phyloP scores from a whole-genome alignment of 2,888 invertebrate genomes.

The Aporophyla lueneburgensis region DNA sequence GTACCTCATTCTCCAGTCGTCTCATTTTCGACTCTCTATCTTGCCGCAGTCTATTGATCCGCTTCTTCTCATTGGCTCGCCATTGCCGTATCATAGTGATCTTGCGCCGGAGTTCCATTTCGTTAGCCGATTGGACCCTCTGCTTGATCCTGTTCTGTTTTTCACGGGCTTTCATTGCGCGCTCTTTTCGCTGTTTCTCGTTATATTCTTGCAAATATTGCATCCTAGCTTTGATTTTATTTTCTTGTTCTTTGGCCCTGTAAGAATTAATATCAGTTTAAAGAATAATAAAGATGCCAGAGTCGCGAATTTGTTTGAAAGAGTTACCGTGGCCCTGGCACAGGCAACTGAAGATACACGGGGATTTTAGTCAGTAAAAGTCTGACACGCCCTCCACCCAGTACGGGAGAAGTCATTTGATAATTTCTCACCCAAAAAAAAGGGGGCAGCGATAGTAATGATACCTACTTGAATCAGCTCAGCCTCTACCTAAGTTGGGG shows the following conservation, averaged over 20 bases:
- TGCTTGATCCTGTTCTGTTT: conserved; percentile 84
- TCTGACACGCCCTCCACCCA: too few species aligned
- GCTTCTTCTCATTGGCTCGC: conserved; percentile 84
- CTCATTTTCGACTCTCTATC: conserved; percentile 80
- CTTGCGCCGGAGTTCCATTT: conserved; percentile 85
- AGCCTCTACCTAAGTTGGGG: too few species aligned
- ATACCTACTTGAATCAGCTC: too few species aligned
- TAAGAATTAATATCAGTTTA: conserved; percentile 12
- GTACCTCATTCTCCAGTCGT: conserved; percentile 80
- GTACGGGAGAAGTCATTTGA: too few species aligned
- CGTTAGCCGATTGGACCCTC: conserved; percentile 85
- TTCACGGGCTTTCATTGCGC: conserved; percentile 78
- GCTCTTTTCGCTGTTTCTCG: conserved; percentile 80
- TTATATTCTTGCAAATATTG: conserved; percentile 83
- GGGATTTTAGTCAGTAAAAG: too few species aligned
- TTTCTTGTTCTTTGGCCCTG: conserved; percentile 86
- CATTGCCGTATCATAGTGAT: conserved; percentile 87
- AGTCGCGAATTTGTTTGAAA: too few species aligned
- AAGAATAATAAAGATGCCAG: too few species aligned
- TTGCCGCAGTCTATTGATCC: conserved; percentile 78
- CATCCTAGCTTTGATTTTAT: conserved; percentile 82
- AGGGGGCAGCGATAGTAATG: too few species aligned
- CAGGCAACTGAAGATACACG: too few species aligned
- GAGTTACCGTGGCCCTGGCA: too few species aligned
- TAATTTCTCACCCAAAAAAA: too few species aligned